Conservation (phyloP, 1,140 invertebrate species). For the Thaumatotibia leucotreta region DNA sequence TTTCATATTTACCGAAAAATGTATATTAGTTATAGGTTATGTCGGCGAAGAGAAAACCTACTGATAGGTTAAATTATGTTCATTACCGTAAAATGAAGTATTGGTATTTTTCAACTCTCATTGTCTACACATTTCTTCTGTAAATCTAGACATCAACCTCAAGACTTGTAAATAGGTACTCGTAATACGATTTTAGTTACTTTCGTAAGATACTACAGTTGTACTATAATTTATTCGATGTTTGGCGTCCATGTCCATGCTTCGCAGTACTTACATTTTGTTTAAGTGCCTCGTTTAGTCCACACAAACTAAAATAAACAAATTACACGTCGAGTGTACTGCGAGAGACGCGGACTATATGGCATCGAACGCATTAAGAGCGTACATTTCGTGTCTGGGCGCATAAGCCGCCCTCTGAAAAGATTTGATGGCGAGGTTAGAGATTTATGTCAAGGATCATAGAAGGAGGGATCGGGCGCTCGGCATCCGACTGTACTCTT, state of each 20-base stretch:
- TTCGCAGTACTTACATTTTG: background rate
- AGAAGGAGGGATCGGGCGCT: conserved; percentile 66
- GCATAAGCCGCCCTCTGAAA: conserved; percentile 68
- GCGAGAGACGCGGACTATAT: background rate
- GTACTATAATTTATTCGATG: background rate
- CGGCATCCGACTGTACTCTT: conserved; percentile 70
- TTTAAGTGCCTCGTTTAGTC: background rate
- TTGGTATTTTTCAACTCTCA: too few species aligned
- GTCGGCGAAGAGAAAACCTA: too few species aligned
- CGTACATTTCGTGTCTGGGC: conserved; percentile 66
- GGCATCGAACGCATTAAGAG: conserved; percentile 66
- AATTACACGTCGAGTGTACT: background rate
- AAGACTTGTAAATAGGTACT: too few species aligned
- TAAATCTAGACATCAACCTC: too few species aligned
- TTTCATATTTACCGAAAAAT: too few species aligned
- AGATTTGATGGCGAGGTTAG: conserved; percentile 74
- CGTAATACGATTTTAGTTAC: too few species aligned
- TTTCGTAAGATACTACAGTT: too few species aligned
- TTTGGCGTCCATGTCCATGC: background rate
- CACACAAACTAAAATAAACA: background rate
- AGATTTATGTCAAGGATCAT: conserved; percentile 76
- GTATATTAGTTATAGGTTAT: too few species aligned
- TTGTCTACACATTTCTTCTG: too few species aligned
- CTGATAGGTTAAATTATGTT: too few species aligned
- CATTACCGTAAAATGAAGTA: too few species aligned